Conservation (phyloP, 53 echinoderm and acorn worm genomes). For the Arbacia lixula region DNA sequence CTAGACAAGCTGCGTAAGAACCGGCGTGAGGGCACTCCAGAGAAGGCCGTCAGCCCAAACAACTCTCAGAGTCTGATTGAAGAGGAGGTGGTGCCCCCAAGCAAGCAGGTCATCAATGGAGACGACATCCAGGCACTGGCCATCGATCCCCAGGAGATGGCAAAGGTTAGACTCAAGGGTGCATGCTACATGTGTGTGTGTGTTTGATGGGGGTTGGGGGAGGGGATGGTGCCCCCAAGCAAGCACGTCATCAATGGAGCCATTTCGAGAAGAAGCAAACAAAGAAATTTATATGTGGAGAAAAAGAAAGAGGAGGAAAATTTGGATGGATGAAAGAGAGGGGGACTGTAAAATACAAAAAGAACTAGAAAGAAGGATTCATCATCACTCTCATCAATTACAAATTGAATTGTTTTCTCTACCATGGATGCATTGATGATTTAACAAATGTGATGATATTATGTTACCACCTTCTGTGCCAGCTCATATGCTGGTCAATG, state of each 20-base stretch:
- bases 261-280: too few species aligned
- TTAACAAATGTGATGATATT: too few species aligned
- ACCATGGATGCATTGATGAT: too few species aligned
- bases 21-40: slow-evolving; percentile 93
- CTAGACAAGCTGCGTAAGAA: slow-evolving; percentile 87
- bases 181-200: too few species aligned
- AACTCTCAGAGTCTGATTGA: slow-evolving; percentile 89
- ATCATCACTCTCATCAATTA: too few species aligned
- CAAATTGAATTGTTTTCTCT: too few species aligned
- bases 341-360: too few species aligned
- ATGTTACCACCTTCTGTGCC: too few species aligned
- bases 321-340: neutral
- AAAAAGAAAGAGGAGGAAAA: neutral
- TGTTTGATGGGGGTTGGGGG: too few species aligned
- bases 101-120: slow-evolving; percentile 93
- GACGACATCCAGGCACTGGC: slow-evolving; percentile 97
- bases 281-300: too few species aligned
- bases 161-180: slow-evolving; percentile 73
- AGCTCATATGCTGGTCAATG: too few species aligned
- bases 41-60: slow-evolving; percentile 93
- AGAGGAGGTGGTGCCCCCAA: slow-evolving; percentile 81
- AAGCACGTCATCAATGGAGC: slow-evolving; percentile 96
- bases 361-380: too few species aligned
- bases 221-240: slow-evolving; percentile 79
- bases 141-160: slow-evolving; percentile 80